These are phyloP conservation scores for Sebastes reedi DNA, from an alignment of 2,797 vertebrate species.

Conservation along the genomic window DNA sequence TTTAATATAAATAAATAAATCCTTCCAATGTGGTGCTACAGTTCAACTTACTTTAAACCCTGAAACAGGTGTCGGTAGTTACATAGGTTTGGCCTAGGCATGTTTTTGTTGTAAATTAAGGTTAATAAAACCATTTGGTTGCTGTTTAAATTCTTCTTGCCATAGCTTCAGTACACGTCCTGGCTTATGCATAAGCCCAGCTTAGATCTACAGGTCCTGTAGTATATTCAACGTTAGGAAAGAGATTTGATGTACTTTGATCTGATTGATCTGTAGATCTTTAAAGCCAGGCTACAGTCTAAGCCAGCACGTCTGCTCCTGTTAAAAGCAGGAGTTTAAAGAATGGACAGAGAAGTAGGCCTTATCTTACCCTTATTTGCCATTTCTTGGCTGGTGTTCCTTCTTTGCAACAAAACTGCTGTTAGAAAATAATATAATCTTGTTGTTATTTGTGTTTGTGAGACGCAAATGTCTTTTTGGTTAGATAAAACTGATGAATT, in stretches of 20 bases:
- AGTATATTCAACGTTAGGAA: not conserved
- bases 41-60: not conserved
- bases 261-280: not conserved
- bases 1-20: not conserved
- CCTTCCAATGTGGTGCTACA: not conserved
- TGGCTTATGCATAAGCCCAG: conserved; percentile 42
- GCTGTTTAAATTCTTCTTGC: conserved; percentile 21
- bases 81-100: accelerated
- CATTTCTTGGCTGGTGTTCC: conserved; percentile 46
- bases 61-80: too few relatives aligned
- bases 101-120: not conserved
- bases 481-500: not conserved
- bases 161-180: conserved; percentile 47
- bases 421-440: conserved; percentile 59
- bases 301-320: conserved; percentile 44
- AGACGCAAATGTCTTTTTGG: not conserved
- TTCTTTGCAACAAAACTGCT: conserved; percentile 60
- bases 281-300: conserved; percentile 43
- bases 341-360: conserved; percentile 27
- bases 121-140: not conserved
- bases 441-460: conserved; percentile 25
- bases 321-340: conserved; percentile 40
- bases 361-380: conserved; percentile 62
- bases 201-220: conserved; percentile 1
- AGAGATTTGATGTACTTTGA: not conserved